phyloP scores from a whole-genome alignment of 2,797 vertebrate genomes.

The Aphelocoma californica region DNA sequence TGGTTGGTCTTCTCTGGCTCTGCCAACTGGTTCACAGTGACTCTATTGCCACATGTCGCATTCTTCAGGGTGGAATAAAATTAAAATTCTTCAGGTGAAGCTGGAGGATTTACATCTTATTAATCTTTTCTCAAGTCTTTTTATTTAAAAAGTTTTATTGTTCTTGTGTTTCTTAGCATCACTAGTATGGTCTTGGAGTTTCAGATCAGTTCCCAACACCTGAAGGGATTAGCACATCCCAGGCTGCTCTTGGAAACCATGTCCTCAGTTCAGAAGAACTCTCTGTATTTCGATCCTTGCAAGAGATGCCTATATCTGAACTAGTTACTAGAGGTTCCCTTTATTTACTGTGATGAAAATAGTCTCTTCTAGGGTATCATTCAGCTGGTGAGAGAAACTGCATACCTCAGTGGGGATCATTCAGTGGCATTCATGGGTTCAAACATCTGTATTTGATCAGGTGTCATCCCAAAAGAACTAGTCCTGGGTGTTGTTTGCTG shows the following conservation, averaged over 20 bases:
- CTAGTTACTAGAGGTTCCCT: neutral
- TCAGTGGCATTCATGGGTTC: neutral
- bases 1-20: neutral
- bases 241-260: neutral
- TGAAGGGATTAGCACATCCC: neutral
- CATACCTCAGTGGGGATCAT: neutral
- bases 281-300: neutral
- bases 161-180: neutral
- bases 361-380: neutral
- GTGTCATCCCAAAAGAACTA: neutral
- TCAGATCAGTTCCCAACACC: neutral
- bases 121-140: neutral
- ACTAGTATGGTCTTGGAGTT: neutral
- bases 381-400: neutral
- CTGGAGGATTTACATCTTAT: neutral
- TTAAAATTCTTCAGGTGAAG: neutral
- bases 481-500: neutral
- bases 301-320: neutral
- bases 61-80: neutral
- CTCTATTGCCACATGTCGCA: neutral
- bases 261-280: neutral
- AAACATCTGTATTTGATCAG: neutral
- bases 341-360: neutral
- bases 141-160: neutral
- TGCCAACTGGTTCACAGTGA: neutral